Percentiles rank a stretch among this genome's conserved stretches.
phyloP scores from a whole-genome alignment of 2,888 invertebrate genomes.

The Heterodera filipjevi region DNA sequence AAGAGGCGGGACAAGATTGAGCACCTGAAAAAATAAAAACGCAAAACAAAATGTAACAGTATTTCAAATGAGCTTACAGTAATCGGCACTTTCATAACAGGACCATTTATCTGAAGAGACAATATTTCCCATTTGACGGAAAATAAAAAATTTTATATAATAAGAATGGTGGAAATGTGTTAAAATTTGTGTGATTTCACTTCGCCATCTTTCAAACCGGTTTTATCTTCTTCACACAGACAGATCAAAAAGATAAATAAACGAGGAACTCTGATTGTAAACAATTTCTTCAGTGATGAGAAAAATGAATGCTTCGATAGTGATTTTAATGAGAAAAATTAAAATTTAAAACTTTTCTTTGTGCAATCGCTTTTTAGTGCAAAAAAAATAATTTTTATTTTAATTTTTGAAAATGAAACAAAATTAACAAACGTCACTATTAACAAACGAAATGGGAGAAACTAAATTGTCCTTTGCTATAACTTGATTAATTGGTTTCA shows the following conservation, averaged over 20 bases:
- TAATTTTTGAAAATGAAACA: background rate
- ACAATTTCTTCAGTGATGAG: background rate
- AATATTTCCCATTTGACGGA: slow-evolving; percentile 38
- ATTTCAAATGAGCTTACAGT: slow-evolving; percentile 27
- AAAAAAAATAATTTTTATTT: no score
- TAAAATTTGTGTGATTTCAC: background rate
- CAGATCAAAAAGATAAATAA: background rate
- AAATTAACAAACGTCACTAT: background rate
- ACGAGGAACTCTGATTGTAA: background rate
- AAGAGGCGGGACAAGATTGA: slow-evolving; percentile 10
- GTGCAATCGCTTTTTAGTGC: no score
- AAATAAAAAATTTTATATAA: no score
- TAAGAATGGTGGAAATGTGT: background rate
- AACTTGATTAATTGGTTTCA: background rate
- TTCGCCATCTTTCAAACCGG: background rate
- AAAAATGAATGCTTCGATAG: no score
- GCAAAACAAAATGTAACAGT: background rate
- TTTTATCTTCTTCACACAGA: background rate
- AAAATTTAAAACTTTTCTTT: no score
- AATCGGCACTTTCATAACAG: slow-evolving; percentile 35
- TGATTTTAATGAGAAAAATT: no score
- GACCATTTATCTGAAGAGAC: slow-evolving; percentile 29
- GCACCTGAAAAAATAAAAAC: background rate
- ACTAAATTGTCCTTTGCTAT: background rate
- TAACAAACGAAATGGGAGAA: background rate